Conservation (phyloP, 2,113 vertebrate genomes). For the Bos javanicus region DNA sequence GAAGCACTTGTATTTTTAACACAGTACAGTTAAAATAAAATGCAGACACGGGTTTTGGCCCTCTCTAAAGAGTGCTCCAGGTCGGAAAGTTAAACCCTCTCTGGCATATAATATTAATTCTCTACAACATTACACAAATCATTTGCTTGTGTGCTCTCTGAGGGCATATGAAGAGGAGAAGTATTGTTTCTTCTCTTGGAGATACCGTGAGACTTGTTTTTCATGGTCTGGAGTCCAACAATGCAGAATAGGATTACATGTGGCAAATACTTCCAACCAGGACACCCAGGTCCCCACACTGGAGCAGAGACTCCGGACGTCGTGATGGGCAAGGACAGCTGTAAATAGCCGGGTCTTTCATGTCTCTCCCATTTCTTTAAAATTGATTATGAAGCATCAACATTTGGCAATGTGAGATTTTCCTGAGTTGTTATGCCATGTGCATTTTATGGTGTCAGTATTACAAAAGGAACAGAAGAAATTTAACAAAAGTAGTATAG, state of each 20-base stretch:
- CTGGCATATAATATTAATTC: not conserved
- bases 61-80: not conserved
- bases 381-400: not conserved
- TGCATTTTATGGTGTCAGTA: not conserved
- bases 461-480: not conserved
- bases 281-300: not conserved
- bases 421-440: not conserved
- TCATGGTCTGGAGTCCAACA: not conserved
- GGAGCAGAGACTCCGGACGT: not conserved
- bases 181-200: not conserved
- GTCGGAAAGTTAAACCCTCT: not conserved
- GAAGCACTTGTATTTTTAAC: not conserved
- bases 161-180: not conserved
- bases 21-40: slow-evolving; percentile 16
- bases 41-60: not conserved
- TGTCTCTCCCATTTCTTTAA: not conserved
- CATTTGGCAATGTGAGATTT: not conserved
- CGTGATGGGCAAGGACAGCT: slow-evolving; percentile 25
- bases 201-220: not conserved
- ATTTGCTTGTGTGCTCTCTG: not conserved
- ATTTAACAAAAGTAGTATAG: not conserved
- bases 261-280: not conserved
- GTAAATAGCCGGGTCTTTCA: not conserved
- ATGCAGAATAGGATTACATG: slow-evolving; percentile 2
- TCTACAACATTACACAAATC: not conserved